Base-by-base conservation (phyloP, 2,797 vertebrate species). In the Molossus alvarezi region DNA sequence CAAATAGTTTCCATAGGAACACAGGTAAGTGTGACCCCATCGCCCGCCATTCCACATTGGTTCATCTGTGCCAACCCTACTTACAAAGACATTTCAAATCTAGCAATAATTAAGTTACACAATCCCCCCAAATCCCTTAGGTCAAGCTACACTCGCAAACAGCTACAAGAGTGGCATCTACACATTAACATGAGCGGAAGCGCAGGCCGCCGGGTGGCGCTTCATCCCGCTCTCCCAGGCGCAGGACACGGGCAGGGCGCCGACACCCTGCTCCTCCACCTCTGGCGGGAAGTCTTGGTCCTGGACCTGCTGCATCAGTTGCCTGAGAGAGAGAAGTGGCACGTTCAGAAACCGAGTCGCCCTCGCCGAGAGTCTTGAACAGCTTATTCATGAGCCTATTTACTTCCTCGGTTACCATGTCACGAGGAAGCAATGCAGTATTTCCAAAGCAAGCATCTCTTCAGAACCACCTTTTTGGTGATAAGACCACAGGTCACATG, bases 1-100 rank as follows among this genome's bases (percentile, higher is more conserved):
- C 98, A 99, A 99, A 99, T 98, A 98, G 99, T 99, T 99, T 99
- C 99, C 99, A 99, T 99, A 99, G 99, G 99, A 99, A 99, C 99
- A 99, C 98, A 98, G 98, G 98, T 99, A 98, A 99, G 98, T 98
- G 99, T 99, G 99, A 99, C 99, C 99, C 99, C 98, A 98, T 99
- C 98, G 99, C 98, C 99, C 99, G 99, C 97, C 97, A 45, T 45
- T 98, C 98, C 98, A 97, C 97, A 98, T 98, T 98, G 97, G 97
- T 98, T 98, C 98, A 98, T 97, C 97, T 97, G 94, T 97, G 97
- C 97, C 97, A 95, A 97, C 96, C 94, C 97, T 98, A 98, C 97
- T 98, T 98, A 94, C 84, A 97, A 98, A 98, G 97, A 91, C 97
- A 97, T 92, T 96, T 90, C 97, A 76, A 97, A 98, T 98, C 98